Conservation (phyloP, 2,888 invertebrate species). For the Stegana nigrithorax region DNA sequence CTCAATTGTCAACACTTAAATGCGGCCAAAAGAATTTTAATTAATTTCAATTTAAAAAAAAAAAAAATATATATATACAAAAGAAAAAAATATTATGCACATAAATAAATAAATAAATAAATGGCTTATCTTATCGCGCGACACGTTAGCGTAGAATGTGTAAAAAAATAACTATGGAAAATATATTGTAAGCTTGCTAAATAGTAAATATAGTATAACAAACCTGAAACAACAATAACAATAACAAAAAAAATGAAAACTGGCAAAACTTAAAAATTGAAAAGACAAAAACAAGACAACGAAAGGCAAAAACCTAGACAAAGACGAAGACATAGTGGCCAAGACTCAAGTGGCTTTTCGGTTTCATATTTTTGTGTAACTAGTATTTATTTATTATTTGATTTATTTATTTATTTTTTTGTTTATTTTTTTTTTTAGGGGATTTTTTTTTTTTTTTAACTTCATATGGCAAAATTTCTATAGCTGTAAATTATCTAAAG, state of each 20-base stretch:
- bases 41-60: too few species aligned
- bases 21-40: constrained; percentile 6
- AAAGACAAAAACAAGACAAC: background rate
- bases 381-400: background rate
- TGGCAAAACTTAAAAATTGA: too few species aligned
- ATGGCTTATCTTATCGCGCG: constrained; percentile 7
- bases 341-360: background rate
- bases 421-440: background rate
- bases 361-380: background rate
- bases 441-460: background rate
- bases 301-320: background rate
- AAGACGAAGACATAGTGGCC: background rate
- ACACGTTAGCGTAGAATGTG: background rate
- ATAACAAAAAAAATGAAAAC: background rate
- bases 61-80: too few species aligned
- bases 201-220: too few species aligned
- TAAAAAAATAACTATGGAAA: background rate
- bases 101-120: too few species aligned
- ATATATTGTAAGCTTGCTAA: too few species aligned
- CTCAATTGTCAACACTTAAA: too few species aligned
- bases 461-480: background rate
- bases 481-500: constrained; percentile 1
- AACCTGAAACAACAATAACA: constrained; percentile 2
- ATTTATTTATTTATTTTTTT: too few species aligned
- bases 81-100: too few species aligned